Base-by-base conservation (phyloP, 2,113 vertebrate species). In the Centropristis striata region DNA sequence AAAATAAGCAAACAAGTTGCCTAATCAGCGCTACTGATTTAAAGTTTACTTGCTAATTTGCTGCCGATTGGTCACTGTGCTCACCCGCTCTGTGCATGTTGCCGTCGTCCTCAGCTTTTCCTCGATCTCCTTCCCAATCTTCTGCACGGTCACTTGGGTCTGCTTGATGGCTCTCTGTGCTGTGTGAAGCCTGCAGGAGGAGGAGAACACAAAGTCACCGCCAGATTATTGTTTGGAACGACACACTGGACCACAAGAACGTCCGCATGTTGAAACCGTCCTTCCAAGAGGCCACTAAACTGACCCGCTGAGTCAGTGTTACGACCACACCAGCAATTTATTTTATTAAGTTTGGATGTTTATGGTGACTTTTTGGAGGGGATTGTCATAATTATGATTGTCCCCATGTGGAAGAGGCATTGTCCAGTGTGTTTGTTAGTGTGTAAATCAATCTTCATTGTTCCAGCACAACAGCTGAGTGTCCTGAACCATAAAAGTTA, bases 91-190 rank as follows among this genome's bases (percentile, higher is more conserved):
- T 0, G 96, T 99, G 93, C 96, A 97, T 50, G 96, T 90, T 8
- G 97, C 97, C 0, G 97, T 97, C 69, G 97, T 96, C 90, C 96
- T 95, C 49, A 99, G 94, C 79, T 97, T 98, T 83, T 99, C 98
- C 92, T 99, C 98, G n/a, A 99, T 99, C 94, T 99, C 97, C 90
- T 96, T 98, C 86, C 98, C 98, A 80, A 99, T 97, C 92, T 95
- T 99, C 94, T 99, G 98, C 90, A 99, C 98, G 0, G 97, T 99
- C 92, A 98, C 96, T 94, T 99, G 98, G 93, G 97, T 99, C 96
- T 99, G 98, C 93, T 99, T 99, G 94, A 99, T 99, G 93, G 97
- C 98, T 94, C 97, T 96, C 88, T 99, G 98, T 58, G 98, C 97
- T 78, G 98, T 97, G 92, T 98, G 98, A 82, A 99, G 97, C 93